These are phyloP conservation scores for Crenuchus spilurus DNA, from an alignment of 2,797 vertebrate species.

Conservation along the genomic window DNA sequence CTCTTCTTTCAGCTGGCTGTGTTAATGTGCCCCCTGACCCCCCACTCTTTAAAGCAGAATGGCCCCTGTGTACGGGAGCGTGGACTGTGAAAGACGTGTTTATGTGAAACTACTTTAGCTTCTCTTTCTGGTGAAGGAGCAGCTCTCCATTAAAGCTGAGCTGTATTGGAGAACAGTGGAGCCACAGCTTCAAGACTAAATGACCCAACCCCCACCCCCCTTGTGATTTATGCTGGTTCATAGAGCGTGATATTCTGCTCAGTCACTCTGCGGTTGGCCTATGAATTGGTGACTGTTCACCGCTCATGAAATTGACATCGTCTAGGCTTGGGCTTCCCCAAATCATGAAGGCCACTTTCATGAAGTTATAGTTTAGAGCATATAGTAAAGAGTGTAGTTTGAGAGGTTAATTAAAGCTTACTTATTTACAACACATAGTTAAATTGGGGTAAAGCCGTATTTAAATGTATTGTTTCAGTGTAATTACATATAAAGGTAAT, in stretches of 20 bases:
- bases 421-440: too few species aligned
- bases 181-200: background rate
- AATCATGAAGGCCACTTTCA: background rate
- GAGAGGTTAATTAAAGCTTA: too few species aligned
- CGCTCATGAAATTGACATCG: background rate
- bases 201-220: background rate
- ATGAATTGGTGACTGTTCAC: slow-evolving; percentile 9
- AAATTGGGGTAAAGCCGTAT: too few species aligned
- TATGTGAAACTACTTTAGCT: background rate
- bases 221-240: background rate
- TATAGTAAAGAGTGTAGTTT: too few species aligned
- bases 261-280: background rate
- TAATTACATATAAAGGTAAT: too few species aligned
- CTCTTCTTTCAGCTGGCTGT: background rate
- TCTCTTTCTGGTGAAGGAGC: background rate
- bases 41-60: slow-evolving; percentile 17
- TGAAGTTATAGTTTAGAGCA: too few species aligned
- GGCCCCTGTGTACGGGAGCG: slow-evolving; percentile 17
- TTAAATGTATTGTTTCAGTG: too few species aligned
- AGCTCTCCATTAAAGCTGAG: background rate
- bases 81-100: slow-evolving; percentile 38
- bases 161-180: slow-evolving; percentile 3
- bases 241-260: background rate
- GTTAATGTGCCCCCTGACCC: slow-evolving; percentile 4
- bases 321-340: background rate